Percentiles rank a stretch among this genome's conserved stretches.
Conservation (phyloP, 2,888 invertebrate species). For the Entomobrya proxima region DNA sequence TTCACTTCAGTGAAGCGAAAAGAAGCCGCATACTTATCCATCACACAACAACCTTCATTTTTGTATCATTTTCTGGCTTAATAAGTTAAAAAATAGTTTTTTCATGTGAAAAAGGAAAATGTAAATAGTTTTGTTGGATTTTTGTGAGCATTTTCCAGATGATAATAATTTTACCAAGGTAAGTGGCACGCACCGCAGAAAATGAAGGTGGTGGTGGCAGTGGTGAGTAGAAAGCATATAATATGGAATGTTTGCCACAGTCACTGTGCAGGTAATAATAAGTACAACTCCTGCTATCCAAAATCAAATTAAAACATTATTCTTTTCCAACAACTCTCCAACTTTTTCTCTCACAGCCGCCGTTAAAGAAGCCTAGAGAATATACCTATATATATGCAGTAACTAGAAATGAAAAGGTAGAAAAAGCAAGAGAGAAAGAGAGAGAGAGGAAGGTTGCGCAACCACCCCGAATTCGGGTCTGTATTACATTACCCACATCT, state of each 20-base stretch:
- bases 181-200: conserved; percentile 24
- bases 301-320: conserved; percentile 49
- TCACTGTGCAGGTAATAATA: neutral
- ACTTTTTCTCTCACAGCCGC: neutral
- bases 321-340: conserved; percentile 5
- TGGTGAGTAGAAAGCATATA: neutral
- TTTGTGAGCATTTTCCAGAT: neutral
- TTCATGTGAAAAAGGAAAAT: neutral
- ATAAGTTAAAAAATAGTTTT: no score
- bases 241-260: neutral
- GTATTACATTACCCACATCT: conserved; percentile 53
- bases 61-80: no score
- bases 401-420: no score
- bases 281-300: neutral
- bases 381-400: no score
- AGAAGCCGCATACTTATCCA: no score
- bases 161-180: neutral
- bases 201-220: no score
- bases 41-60: no score
- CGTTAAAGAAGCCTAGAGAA: neutral
- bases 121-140: neutral
- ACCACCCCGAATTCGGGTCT: conserved; percentile 33
- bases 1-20: no score
- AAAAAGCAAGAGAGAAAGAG: neutral
- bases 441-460: conserved; percentile 27